Percentiles rank a stretch among this genome's conserved stretches.
These are phyloP conservation scores for Lates calcarifer DNA, from an alignment of 2,113 vertebrate species.

Conservation along the genomic window DNA sequence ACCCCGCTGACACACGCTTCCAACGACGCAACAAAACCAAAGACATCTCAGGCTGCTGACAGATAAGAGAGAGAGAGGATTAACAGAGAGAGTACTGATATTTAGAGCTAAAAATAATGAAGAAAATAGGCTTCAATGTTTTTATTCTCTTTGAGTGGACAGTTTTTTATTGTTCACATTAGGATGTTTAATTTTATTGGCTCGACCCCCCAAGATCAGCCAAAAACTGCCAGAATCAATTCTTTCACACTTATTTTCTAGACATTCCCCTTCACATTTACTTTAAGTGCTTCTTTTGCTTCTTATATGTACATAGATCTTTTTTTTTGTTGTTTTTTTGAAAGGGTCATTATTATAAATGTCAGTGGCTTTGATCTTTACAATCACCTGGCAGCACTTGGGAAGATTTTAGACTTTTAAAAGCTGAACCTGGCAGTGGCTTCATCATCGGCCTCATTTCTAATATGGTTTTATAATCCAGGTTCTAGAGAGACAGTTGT, in stretches of 20 bases:
- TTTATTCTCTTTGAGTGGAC: constrained; percentile 15
- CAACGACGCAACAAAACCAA: constrained; percentile 90
- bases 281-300: constrained; percentile 2
- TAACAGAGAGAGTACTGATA: not conserved
- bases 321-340: not conserved
- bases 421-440: not conserved
- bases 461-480: not conserved
- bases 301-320: not conserved
- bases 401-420: not conserved
- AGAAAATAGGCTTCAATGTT: not conserved
- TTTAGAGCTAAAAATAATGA: not conserved
- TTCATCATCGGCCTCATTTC: not conserved
- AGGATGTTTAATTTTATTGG: not conserved
- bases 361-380: constrained; percentile 3
- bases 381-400: not conserved
- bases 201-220: not conserved
- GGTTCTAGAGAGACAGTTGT: not conserved
- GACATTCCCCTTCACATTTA: constrained; percentile 29
- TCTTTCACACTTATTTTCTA: not conserved
- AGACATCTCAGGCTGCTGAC: constrained; percentile 92
- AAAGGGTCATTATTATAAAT: constrained; percentile 9
- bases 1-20: constrained; percentile 89
- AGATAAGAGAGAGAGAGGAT: not conserved
- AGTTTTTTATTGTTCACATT: not conserved
- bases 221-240: not conserved